Evolutionary conservation across 1,140 invertebrate species (phyloP).

Genomic region (Cydia amplana): DNA sequence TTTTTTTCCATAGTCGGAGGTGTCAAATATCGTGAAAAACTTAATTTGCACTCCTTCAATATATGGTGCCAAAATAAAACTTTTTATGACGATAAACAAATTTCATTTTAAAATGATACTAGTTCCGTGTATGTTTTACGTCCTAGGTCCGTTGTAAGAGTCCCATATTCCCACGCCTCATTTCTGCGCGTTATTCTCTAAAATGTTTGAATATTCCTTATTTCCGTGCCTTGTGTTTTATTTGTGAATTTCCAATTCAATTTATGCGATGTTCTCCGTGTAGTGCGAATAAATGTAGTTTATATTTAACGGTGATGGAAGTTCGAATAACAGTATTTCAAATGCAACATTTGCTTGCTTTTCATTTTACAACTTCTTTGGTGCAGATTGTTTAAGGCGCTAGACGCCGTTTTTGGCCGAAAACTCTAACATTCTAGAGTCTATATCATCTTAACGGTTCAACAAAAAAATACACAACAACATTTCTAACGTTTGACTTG

Average conservation of each 20-base stretch:
- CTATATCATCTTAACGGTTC: no score
- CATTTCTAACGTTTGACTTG: no score
- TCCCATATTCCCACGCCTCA: constrained; percentile 27
- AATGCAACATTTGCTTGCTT: neutral
- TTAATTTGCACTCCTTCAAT: no score
- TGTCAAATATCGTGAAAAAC: no score
- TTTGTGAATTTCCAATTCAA: constrained; percentile 23
- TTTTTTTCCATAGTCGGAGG: no score
- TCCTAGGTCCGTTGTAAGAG: constrained; percentile 11
- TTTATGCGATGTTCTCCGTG: constrained; percentile 15
- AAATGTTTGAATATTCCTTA: constrained; percentile 23
- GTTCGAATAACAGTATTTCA: neutral
- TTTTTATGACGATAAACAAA: no score
- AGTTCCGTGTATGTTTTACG: neutral
- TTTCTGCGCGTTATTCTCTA: constrained; percentile 28
- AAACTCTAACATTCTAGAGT: no score
- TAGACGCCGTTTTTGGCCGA: no score
- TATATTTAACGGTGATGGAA: constrained; percentile 3
- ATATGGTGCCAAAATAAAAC: no score
- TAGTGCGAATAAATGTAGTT: constrained; percentile 13
- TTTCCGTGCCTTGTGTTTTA: constrained; percentile 22
- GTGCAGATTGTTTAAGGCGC: neutral
- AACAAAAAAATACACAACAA: no score
- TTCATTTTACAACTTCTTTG: neutral
- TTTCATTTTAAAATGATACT: no score